Conservation (phyloP, 2,797 vertebrate species). For the Rhadinocentrus ornatus region DNA sequence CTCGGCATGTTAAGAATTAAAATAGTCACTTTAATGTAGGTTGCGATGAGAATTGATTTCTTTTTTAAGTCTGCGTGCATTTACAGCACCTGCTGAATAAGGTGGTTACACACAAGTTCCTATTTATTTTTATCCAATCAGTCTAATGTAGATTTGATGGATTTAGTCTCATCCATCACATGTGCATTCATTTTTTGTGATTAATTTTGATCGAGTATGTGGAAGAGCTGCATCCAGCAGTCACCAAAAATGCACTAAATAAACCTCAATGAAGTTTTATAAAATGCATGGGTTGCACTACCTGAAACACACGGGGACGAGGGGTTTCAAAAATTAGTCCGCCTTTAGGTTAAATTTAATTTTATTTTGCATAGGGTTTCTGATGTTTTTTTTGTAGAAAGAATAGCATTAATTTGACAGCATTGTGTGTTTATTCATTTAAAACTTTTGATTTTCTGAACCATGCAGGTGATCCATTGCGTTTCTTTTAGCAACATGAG, state of each 20-base stretch:
- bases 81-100: background rate
- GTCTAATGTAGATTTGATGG: background rate
- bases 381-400: background rate
- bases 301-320: too few species aligned
- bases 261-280: background rate
- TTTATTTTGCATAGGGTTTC: background rate
- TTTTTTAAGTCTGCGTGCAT: conserved; percentile 14
- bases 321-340: too few species aligned
- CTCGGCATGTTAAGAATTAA: conserved; percentile 46
- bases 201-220: background rate
- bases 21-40: conserved; percentile 38
- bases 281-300: background rate
- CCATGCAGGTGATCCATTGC: background rate
- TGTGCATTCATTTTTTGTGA: background rate
- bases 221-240: background rate
- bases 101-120: background rate
- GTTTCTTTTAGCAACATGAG: background rate
- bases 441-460: background rate
- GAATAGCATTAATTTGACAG: background rate
- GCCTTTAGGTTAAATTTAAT: too few species aligned
- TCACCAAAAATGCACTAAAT: background rate
- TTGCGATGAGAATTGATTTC: conserved; percentile 32
- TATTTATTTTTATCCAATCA: background rate
- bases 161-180: background rate
- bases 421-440: too few species aligned